phyloP scores from a whole-genome alignment of 2,888 invertebrate species.

The Willowsia nigromaculata region DNA sequence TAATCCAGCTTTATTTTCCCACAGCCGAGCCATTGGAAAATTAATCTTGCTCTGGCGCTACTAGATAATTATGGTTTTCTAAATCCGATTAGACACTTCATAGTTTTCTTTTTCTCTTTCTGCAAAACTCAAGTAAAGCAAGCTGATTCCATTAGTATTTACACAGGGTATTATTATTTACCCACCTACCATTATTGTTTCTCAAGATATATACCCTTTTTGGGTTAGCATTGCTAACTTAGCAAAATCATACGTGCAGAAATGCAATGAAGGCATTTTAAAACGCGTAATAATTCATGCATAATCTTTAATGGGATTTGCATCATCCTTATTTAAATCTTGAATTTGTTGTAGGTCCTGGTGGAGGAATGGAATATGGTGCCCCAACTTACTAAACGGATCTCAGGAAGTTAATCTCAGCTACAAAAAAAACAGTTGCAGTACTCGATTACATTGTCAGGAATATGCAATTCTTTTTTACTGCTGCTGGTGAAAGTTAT shows the following conservation, averaged over 20 bases:
- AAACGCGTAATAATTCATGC: no score
- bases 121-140: background rate
- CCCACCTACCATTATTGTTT: no score
- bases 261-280: no score
- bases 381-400: conserved; percentile 75
- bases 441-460: background rate
- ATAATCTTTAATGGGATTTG: no score
- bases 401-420: background rate
- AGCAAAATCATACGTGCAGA: no score
- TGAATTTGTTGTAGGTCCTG: conserved; percentile 54
- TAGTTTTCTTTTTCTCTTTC: background rate
- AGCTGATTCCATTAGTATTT: background rate
- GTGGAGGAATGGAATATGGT: conserved; percentile 76
- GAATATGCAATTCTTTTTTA: background rate
- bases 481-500: background rate
- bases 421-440: background rate
- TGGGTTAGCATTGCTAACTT: no score
- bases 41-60: no score
- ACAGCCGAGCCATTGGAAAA: background rate
- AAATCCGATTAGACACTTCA: background rate
- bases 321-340: background rate
- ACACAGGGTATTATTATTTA: background rate
- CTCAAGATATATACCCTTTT: no score
- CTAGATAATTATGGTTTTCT: conserved; percentile 9
- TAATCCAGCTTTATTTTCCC: background rate